Conservation (phyloP, 2,797 vertebrate species). For the Sylvia borin region DNA sequence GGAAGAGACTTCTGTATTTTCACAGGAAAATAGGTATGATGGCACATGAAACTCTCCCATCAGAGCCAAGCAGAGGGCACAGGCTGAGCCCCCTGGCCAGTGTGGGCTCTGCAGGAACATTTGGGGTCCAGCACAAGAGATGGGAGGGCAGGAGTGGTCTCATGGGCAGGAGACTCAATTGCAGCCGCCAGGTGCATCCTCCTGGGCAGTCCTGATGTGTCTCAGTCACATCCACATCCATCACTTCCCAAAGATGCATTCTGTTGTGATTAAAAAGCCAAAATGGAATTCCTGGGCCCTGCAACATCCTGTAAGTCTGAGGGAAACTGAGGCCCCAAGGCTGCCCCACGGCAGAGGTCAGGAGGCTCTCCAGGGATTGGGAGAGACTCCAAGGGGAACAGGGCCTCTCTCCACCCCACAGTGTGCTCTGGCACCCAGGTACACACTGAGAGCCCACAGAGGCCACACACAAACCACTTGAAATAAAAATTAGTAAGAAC, state of each 20-base stretch:
- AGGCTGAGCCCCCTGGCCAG: neutral
- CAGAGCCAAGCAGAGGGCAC: neutral
- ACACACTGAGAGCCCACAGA: neutral
- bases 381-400: neutral
- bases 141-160: neutral
- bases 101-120: neutral
- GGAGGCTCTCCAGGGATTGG: neutral
- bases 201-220: neutral
- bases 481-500: neutral
- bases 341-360: neutral
- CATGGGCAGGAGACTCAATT: neutral
- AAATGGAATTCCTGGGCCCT: neutral
- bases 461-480: neutral
- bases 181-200: neutral
- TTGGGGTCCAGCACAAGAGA: neutral
- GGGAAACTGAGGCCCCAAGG: neutral
- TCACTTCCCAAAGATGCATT: neutral
- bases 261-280: neutral
- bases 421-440: accelerated
- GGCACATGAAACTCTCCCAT: neutral
- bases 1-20: neutral
- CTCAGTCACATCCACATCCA: neutral
- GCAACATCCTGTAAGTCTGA: accelerated
- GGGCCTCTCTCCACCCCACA: neutral
- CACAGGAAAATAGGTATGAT: neutral